Base-by-base conservation (phyloP, 2,113 vertebrate genomes). In the Uropsilus gracilis region DNA sequence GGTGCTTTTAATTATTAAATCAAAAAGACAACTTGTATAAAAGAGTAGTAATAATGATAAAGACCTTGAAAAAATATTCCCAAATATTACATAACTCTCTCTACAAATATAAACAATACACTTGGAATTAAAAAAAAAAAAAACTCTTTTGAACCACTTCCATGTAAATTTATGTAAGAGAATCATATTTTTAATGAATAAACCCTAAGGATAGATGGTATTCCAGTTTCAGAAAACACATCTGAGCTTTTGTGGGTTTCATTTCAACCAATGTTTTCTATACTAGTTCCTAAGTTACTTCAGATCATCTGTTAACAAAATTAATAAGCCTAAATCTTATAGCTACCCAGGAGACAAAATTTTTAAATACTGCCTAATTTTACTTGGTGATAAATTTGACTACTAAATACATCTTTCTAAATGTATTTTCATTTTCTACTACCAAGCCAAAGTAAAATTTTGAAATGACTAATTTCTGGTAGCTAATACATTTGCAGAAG, bases 401-500 rank as follows among this genome's bases (percentile, higher is more conserved):
- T 77, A 10, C 57, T 10, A 48, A 76, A 30, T 22, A 86, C 30
- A 72, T 37, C 26, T 2, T 50, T 34, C 17, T 13, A 8, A 26
- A 8, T 66, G 34, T 7, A 18, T 71, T 68, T 72, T 71, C 9
- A 18, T 71, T 68, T 72, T 71, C 68, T 89, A 71, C 73, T 77
- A 53, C 59, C 34, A 59, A 76, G 64, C 32, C 73, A 61, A 73
- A 86, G 66, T 37, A 78, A 63, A 78, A 24, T 55, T 91, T 59
- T 91, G 81, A 89, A 91, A 77, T 96, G 92, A 96, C 64, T 96
- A 50, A 95, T 86, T 83, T 90, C 59, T 84, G n/a, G 71, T 77
- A 0, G 26, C 61, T 13, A 16, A 83, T 5, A 72, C 48, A 39
- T 78, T 46, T 61, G 30, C 85, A 93, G 64, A 75, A 64, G 57